Evolutionary conservation across 2,888 invertebrate genomes (phyloP), one percentile per base, ranked within the genome.

Genomic region (Drosophila neonasuta): DNA sequence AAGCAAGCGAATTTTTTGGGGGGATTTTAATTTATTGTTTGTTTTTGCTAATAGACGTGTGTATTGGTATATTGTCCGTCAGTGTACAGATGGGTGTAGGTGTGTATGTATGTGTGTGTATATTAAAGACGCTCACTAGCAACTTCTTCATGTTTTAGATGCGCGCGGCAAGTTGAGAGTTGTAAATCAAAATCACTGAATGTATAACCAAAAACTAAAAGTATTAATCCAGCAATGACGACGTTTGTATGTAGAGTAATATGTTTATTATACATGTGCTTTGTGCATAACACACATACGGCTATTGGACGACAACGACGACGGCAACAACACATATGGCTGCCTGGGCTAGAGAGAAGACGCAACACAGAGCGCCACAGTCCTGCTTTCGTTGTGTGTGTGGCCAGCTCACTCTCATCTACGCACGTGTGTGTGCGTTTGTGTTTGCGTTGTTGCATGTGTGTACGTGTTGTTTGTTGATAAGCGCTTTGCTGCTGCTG

Each of bases 141-240:
- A 88, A 77, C 75, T 88, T 88, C 84, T 89, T 88, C 88, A 89
- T 88, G 65, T 74, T 74, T 57, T 63, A 15, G 54, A 45, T 54
- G 39, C 55, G 73, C 64, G 64, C 62, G 67, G 58, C 48, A 32
- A 39, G n/a, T 54, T 54, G 63, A 75, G 24, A 24, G 24, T 71
- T 74, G 42, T 68, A 70, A 76, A 73, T 77, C 73, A 77, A 83
- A 83, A 72, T 79, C 68, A 68, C 68, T 49, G 63, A 72, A 62
- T 68, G 68, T 66, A 62, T 57, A 68, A 71, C 74, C 63, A 79
- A 81, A 83, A 81, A 83, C 80, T 79, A 77, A 24, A 75, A 75
- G 63, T 67, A 75, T 67, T 69, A 83, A 79, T 77, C 71, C 65
- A 70, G 69, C 68, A 67, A 71, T 54, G 70, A 68, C 62, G 55